Evolutionary conservation across 1,140 invertebrate species (phyloP), one percentile per base, ranked within the genome.

Genomic region (Lasioglossum albipes): DNA sequence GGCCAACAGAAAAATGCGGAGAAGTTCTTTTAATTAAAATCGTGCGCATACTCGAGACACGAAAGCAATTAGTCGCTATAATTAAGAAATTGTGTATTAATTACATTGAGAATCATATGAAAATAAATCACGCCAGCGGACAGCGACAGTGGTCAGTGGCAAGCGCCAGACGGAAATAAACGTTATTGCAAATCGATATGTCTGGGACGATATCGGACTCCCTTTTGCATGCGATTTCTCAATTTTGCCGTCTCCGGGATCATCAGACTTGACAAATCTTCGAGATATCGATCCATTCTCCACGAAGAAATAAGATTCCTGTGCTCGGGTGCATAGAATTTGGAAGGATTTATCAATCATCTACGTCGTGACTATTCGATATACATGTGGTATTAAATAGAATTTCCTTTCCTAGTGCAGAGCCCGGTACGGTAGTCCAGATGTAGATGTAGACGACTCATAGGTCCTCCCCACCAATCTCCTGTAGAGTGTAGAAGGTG

Each of bases 71-170:
- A 20, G n/a, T 20, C 18, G 13, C 42, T 54, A 45, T 31, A 64
- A 73, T 73, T 72, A 71, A 65, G 61, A 27, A 36, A 27, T 49
- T 64, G 18, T 16, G 16, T 27, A 59, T 76, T 69, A 73, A 79
- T 79, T 73, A 73, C 64, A 65, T 20, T 4, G 31, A 18, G 9
- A 66, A 76, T 36, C 65, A 70, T 36, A 16, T 1, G 20, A 45
- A 12, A 65, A 31, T 22, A 66, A 74, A 79, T 79, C 62, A 13
- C 16, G 18, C 4, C 27, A n/a, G 41, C 13, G 22, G 16, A 18
- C 22, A 20, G 2, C 27, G 9, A 68, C 4, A 22, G 2, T 6
- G 41, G 5, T 0, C 10, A 18, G 2, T 0, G 16, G 36, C 16
- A 20, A 27, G 2, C 5, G n/a, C 65, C 7, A 45, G 20, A 27